These are phyloP conservation scores for Microchirus variegatus DNA, from an alignment of 2,797 vertebrate species.

Conservation along the genomic window DNA sequence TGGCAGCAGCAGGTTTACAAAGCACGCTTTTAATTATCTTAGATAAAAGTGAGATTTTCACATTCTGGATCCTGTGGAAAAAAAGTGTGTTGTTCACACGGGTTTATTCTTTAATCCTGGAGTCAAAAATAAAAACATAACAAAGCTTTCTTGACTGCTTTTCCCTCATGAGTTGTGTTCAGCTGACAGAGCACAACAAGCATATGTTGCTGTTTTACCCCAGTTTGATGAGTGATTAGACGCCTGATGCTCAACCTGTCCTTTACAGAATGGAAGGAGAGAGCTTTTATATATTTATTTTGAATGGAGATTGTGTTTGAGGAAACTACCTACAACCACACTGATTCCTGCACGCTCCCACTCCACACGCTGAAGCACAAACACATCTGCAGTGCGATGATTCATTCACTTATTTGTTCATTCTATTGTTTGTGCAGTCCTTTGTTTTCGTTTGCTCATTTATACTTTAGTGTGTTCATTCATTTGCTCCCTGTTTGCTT, in stretches of 20 bases:
- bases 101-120: conserved; percentile 10
- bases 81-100: background rate
- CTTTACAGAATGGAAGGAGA: background rate
- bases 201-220: conserved; percentile 16
- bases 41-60: background rate
- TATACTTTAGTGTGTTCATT: conserved; percentile 22
- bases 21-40: background rate
- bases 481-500: conserved; percentile 32
- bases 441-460: conserved; percentile 28
- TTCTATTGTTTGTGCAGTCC: conserved; percentile 9
- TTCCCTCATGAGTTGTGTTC: conserved; percentile 11
- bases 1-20: background rate
- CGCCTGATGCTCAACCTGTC: conserved; percentile 18
- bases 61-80: background rate
- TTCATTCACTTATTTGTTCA: conserved; percentile 29
- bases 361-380: background rate
- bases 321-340: conserved; percentile 18
- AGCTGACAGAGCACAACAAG: conserved; percentile 1
- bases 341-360: background rate
- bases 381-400: conserved; percentile 11
- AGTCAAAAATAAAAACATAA: too few species aligned
- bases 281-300: conserved; percentile 25
- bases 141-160: conserved; percentile 5
- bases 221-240: conserved; percentile 39
- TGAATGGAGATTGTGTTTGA: conserved; percentile 5